Evolutionary conservation across 2,888 invertebrate species (phyloP), one percentile per base, ranked within the genome.

Genomic region (Galerucella pusilla): DNA sequence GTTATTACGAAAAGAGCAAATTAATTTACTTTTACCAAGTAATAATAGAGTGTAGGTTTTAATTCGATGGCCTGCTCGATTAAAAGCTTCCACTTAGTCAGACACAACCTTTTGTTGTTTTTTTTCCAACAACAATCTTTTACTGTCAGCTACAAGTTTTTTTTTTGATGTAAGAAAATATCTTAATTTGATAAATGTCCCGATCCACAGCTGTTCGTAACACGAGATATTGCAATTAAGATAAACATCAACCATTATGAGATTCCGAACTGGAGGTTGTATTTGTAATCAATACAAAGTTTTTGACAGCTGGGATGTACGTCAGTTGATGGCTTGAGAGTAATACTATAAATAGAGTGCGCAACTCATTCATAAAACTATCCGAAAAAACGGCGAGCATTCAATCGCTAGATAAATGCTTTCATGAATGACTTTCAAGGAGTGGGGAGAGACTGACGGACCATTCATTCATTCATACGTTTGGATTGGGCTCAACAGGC

Each of bases 21-120:
- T 49, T 49, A 14, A 49, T 14, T 49, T 65, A 14, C 11, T 69
- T 60, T 69, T 46, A 69, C 60, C 69, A 57, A 12, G 57, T 59
- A 68, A 68, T 68, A 45, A 69, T 61, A 42, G 46, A 60, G 60
- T 60, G 45, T 69, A 60, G 49, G 59, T 46, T 69, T 59, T 69
- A 69, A 60, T 60, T 42, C 46, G 16, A 60, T 46, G 60, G 69
- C 25, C 20, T 60, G 12, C 46, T 28, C 46, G 59, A 69, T 69
- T 69, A 60, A 25, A 45, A 69, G 59, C 60, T 61, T 35, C 28
- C 45, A 60, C 69, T 20, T 46, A 46, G 65, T 14, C 3, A 49
- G 49, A 11, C 12, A 49, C 49, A 49, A 12, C 49, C 14, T 11
- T 49, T 12, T 1, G 11, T 14, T 49, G 49, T 12, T 2, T 49